Evolutionary conservation across 2,113 vertebrate genomes (phyloP), one percentile per base, ranked within the genome.

Genomic region (Gallinago undulata): DNA sequence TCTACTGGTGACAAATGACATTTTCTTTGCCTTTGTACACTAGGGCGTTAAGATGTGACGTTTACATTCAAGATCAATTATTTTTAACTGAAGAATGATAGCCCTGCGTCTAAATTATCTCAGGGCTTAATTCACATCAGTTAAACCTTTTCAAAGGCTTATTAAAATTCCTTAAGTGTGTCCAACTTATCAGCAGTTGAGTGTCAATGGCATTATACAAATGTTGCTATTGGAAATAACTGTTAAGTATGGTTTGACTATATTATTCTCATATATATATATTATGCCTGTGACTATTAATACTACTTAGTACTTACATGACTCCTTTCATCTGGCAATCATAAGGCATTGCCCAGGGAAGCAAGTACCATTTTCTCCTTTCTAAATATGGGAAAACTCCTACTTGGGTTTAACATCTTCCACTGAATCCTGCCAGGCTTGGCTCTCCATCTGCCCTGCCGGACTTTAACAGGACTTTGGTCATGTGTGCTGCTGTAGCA

Each of bases 101-200:
- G 90, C 95, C 57, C 70, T 56, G 87, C 8, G 59, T 90, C 84
- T 33, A 15, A 82, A 50, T 95, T 96, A 96, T 92, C 94, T 96
- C 50, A 0, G 53, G 62, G 96, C 94, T 97, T 97, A 97, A 96
- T 97, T 96, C 94, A 57, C 90, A 95, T 95, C 92, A 91, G 92
- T 96, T 95, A 94, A 94, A 92, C 69, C 96, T 97, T 94, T 96
- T 96, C 96, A 95, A 82, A 94, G 92, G 94, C 94, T 96, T 96
- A 96, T 96, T 95, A 95, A 96, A 96, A 97, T 96, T 96, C 96
- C 94, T 96, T 93, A 87, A 97, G 96, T 96, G 95, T 95, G 96
- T 96, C 96, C 80, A 22, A 9, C 94, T 96, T 96, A 96, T 97
- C 96, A 97, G 94, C 95, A 96, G 95, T 62, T 97, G 96, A 97